These are phyloP conservation scores for Stichodactyla helianthus DNA, from an alignment of 64 coral and sea anemone genomes.

Conservation along the genomic window DNA sequence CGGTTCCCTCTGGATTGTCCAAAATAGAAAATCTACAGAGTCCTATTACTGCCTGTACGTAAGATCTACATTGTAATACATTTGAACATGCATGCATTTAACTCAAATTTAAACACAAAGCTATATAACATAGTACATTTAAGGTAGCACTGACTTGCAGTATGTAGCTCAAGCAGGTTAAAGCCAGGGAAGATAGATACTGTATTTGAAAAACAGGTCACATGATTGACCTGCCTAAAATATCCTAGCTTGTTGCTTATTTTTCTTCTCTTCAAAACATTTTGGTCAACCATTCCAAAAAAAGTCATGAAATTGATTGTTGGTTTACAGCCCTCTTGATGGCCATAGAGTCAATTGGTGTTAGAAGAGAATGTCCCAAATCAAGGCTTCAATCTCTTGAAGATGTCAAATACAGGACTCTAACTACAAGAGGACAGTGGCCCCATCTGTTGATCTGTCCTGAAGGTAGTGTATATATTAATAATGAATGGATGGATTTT, in stretches of 20 bases:
- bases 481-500: too few species aligned
- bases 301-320: background rate
- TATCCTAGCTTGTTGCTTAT: too few species aligned
- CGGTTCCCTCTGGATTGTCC: slow-evolving; percentile 38
- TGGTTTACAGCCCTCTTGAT: slow-evolving; percentile 24
- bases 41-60: slow-evolving; percentile 40
- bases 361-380: slow-evolving; percentile 47
- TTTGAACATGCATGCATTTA: background rate
- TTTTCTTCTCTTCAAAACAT: too few species aligned
- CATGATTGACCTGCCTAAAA: too few species aligned
- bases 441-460: slow-evolving; percentile 44
- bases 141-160: too few species aligned
- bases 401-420: slow-evolving; percentile 40
- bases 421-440: slow-evolving; percentile 48
- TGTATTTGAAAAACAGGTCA: too few species aligned
- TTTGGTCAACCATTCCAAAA: too few species aligned
- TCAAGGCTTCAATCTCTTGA: slow-evolving; percentile 42
- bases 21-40: slow-evolving; percentile 50
- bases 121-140: too few species aligned
- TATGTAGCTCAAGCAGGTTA: too few species aligned
- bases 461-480: slow-evolving; percentile 19
- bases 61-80: background rate
- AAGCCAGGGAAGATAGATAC: too few species aligned
- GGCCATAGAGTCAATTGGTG: slow-evolving; percentile 43
- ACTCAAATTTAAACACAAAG: too few species aligned